Percentiles rank a stretch among this genome's conserved stretches.
Conservation (phyloP, 2,888 invertebrate genomes). For the Pemphredon lugubris region DNA sequence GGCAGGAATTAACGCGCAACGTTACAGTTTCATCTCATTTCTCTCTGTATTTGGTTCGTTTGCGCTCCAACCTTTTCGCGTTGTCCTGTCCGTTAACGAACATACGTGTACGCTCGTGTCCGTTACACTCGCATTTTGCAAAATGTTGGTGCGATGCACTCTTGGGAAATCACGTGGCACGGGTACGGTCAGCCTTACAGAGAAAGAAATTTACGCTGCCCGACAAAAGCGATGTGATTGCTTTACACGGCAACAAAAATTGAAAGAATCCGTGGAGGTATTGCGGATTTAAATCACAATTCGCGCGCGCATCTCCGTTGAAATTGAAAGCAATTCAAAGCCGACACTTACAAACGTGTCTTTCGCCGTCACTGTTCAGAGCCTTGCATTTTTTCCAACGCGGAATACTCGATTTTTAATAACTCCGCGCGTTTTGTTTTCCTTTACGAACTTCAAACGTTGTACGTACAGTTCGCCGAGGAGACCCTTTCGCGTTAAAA, state of each 20-base stretch:
- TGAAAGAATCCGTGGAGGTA: conserved; percentile 36
- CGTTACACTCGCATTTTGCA: conserved; percentile 43
- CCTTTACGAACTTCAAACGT: no score
- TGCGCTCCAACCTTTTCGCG: conserved; percentile 4
- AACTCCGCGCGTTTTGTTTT: no score
- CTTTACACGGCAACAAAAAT: conserved; percentile 47
- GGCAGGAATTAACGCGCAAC: no score
- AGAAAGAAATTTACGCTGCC: conserved; percentile 54
- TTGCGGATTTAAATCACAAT: background rate
- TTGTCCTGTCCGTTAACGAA: conserved; percentile 25
- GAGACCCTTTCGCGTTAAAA: no score
- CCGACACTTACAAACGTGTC: no score
- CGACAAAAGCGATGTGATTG: conserved; percentile 56
- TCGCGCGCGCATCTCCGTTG: background rate
- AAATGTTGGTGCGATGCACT: conserved; percentile 51
- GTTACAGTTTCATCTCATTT: background rate
- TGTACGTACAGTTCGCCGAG: no score
- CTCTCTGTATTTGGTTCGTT: no score
- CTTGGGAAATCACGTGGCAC: conserved; percentile 62
- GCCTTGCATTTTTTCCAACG: no score
- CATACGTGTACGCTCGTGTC: conserved; percentile 38
- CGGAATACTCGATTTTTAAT: no score
- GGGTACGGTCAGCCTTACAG: conserved; percentile 21
- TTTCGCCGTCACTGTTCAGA: no score
- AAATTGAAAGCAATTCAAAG: background rate